These are phyloP conservation scores for Halocynthia roretzi DNA, from an alignment of 23 tunicate genomes.

Conservation along the genomic window DNA sequence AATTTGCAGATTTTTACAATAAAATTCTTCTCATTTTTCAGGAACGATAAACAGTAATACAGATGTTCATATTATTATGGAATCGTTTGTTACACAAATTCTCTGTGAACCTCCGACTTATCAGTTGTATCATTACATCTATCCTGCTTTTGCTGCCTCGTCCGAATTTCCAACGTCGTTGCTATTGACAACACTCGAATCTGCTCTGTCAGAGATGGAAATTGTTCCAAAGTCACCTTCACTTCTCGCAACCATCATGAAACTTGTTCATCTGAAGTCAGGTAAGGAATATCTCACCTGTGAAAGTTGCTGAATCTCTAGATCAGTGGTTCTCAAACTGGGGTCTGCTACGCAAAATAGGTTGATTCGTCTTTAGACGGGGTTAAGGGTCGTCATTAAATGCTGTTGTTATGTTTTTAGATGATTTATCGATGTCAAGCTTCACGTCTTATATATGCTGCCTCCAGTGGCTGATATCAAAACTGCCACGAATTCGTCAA, in stretches of 20 bases:
- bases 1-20: too few species aligned
- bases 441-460: neutral
- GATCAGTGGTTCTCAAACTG: too few species aligned
- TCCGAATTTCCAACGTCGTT: neutral
- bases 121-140: neutral
- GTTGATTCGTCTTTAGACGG: too few species aligned
- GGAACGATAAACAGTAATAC: neutral
- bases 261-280: neutral
- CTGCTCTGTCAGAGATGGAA: neutral
- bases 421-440: too few species aligned
- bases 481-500: conserved; percentile 4
- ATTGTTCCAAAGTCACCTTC: neutral
- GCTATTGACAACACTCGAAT: neutral
- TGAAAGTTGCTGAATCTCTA: too few species aligned
- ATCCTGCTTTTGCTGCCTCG: neutral
- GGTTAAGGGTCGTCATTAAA: too few species aligned
- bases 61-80: neutral
- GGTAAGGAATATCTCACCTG: neutral
- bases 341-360: too few species aligned
- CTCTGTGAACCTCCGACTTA: neutral
- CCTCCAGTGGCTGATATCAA: conserved; percentile 16
- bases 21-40: neutral
- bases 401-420: too few species aligned
- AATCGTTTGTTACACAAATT: neutral
- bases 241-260: neutral